Evolutionary conservation across 1,140 invertebrate genomes (phyloP), one percentile per base, ranked within the genome.

Genomic region (Aphis craccivora): DNA sequence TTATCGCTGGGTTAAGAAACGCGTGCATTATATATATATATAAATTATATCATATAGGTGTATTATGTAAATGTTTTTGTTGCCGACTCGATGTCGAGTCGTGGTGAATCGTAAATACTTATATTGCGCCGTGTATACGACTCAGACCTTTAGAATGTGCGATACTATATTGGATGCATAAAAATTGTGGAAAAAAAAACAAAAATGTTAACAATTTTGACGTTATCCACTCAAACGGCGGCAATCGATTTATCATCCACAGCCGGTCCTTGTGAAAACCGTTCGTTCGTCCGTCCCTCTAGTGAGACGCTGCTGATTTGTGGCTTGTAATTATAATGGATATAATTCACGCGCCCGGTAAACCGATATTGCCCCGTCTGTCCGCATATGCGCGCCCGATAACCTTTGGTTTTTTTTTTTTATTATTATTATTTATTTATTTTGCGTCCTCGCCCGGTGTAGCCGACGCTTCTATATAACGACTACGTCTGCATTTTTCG

Each of bases 291-390:
- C 67, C 90, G 23, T 89, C 87, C 88, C 84, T 86, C 84, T 25
- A 22, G 84, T 30, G 14, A 48, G 30, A 60, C 55, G 22, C 9
- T 51, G 30, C 76, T 84, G 91, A 92, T 92, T 92, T 84, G 90
- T 91, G 90, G 90, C 90, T 91, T 81, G 91, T 92, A 92, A 92
- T 92, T 84, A 92, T 84, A 92, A 92, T 84, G 91, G 91, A 51
- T 84, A 84, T 84, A 76, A 76, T 76, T 76, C 60, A 76, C 60
- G 60, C 60, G 60, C 60, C 60, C 30, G 60, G 91, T 92, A 92
- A 92, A 92, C 91, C 53, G 91, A 92, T 92, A 92, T 92, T 92
- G 91, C 76, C 45, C 91, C 67, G 91, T 92, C 91, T 92, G 91
- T 76, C 35, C n/a, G 40, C 43, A 83, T 91, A 51, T 91, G 20